Conservation (phyloP, 2,113 vertebrate genomes). For the Sinocyclocheilus anshuiensis region DNA sequence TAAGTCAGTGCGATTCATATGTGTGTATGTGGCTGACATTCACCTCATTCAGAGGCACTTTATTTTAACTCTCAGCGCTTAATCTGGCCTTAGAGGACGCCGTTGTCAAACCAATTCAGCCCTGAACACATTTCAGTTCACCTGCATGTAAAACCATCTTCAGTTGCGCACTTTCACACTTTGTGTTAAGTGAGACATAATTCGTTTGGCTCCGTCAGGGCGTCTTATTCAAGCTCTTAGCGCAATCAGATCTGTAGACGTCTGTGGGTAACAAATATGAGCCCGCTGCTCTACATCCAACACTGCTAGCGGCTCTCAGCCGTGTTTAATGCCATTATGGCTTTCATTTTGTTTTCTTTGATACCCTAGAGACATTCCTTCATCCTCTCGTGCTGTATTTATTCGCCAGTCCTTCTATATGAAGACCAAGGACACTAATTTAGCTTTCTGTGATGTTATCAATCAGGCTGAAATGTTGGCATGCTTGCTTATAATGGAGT, state of each 20-base stretch:
- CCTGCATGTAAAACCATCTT: no score
- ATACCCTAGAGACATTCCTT: not conserved
- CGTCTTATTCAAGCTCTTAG: conserved; percentile 36
- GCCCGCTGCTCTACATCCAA: not conserved
- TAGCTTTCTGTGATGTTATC: conserved; percentile 1
- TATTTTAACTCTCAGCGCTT: no score
- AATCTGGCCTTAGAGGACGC: no score
- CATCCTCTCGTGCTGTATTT: not conserved
- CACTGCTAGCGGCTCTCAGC: not conserved
- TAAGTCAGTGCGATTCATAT: not conserved
- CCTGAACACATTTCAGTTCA: no score
- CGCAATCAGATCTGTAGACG: not conserved
- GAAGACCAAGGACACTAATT: not conserved
- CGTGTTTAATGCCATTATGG: not conserved
- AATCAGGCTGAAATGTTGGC: conserved; percentile 27
- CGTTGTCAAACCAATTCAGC: no score
- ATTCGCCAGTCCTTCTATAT: not conserved
- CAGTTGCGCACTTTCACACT: no score
- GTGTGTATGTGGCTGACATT: not conserved
- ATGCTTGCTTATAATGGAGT: conserved; percentile 22
- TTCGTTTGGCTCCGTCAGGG: not conserved
- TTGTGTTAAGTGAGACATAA: not conserved
- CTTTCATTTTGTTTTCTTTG: conserved; percentile 15
- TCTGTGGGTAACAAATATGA: not conserved
- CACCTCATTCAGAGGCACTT: no score